Base-by-base conservation (phyloP, 37 sponge, comb jelly and placozoan species). In the Tethya wilhelma region DNA sequence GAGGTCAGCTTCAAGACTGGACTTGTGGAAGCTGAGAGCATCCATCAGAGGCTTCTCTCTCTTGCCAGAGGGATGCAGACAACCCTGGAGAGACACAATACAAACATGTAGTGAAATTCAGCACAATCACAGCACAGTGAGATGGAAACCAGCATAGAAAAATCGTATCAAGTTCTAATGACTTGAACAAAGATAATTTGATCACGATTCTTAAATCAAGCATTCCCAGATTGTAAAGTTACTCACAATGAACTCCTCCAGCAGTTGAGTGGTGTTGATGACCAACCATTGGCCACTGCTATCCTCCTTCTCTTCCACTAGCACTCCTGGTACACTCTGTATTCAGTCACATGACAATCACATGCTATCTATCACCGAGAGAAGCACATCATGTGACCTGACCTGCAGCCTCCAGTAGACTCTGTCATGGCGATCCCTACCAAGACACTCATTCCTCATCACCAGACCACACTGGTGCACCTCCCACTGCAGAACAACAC, bases 361-460 rank as follows among this genome's bases (percentile, higher is more conserved):
- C 63, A 12, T 23, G 28, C 6, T 60, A 26, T 25, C 19, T 67
- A 4, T 36, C 38, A 31, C 29, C 34, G 9, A 34, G 12, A 67
- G 8, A 34, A 26, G 68, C 14, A 22, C 22, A 67, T 49, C 8
- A 67, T 12, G 29, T 8, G 7, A 11, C 5, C 44, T 17, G 14
- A 83, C 83, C 67, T 83, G 88, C 42, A 88, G 20, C 14, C 44
- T 34, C 88, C 88, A 88, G 77, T 77, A 88, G 26, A 69, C n/a
- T 63, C 82, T 57, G 33, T 38, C 56, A 38, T 77, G 70, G 9
- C 88, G 73, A 62, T 88, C 88, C 9, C 25, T 44, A 11, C 88
- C 88, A 7, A 88, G 75, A 29, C 71, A 63, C 0, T 57, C 38
- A 68, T 72, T 80, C 23, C 80, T 64, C 26, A 63, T 23, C 23